Conservation (phyloP, 1,140 invertebrate species). For the Heliconius hermathena region DNA sequence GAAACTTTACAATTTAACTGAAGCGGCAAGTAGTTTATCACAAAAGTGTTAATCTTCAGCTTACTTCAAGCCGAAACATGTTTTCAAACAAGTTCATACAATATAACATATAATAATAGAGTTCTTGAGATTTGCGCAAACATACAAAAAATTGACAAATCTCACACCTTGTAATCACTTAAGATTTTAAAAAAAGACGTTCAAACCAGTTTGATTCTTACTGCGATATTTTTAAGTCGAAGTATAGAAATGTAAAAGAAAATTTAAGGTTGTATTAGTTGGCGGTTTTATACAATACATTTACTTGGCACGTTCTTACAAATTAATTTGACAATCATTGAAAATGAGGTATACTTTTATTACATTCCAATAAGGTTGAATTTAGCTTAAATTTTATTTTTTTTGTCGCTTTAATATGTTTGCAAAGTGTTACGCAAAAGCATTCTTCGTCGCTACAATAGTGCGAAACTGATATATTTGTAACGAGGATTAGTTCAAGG, state of each 20-base stretch:
- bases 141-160: constrained; percentile 38
- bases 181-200: constrained; percentile 9
- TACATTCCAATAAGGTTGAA: background rate
- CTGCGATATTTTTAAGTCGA: background rate
- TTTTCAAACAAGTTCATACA: constrained; percentile 16
- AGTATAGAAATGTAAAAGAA: background rate
- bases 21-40: constrained; percentile 24
- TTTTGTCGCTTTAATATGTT: background rate
- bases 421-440: background rate
- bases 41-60: constrained; percentile 27
- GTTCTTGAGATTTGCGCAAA: constrained; percentile 29
- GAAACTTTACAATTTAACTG: background rate
- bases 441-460: constrained; percentile 1
- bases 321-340: background rate
- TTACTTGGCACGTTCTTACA: constrained; percentile 21
- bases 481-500: constrained; percentile 14
- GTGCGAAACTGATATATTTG: constrained; percentile 35
- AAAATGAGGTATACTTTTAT: background rate
- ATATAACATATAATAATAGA: background rate
- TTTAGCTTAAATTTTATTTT: background rate
- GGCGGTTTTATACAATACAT: constrained; percentile 24
- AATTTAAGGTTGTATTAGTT: background rate
- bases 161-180: constrained; percentile 31
- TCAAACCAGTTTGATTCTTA: background rate
- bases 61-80: constrained; percentile 16